Conservation (phyloP, 1,140 invertebrate genomes). For the Polypedilum vanderplanki region DNA sequence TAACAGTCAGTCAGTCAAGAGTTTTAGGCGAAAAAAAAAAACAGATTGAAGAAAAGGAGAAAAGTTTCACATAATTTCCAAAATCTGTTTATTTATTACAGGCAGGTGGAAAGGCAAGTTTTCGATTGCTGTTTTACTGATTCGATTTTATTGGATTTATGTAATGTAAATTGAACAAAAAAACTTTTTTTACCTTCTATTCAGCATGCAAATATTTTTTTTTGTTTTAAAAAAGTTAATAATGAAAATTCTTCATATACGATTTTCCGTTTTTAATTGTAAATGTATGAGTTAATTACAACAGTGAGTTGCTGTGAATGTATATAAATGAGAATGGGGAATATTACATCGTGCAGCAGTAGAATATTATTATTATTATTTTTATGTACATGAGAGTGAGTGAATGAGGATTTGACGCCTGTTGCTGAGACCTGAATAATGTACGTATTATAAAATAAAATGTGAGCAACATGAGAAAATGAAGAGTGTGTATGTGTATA, state of each 20-base stretch:
- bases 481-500: neutral
- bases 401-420: neutral
- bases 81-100: neutral
- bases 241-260: too few species aligned
- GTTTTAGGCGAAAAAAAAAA: neutral
- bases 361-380: too few species aligned
- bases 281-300: too few species aligned
- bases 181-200: neutral
- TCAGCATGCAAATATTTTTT: neutral
- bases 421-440: conserved; percentile 16
- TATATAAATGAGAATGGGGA: too few species aligned
- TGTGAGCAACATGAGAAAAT: neutral
- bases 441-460: neutral
- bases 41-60: neutral
- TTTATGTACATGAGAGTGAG: neutral
- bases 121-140: neutral
- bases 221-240: too few species aligned
- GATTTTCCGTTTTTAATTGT: too few species aligned
- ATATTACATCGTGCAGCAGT: too few species aligned
- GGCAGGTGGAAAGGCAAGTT: too few species aligned
- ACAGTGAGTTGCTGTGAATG: too few species aligned
- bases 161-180: neutral
- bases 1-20: conserved; percentile 3
- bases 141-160: conserved; percentile 14
- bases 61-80: conserved; percentile 1